Percentiles rank a stretch among this genome's conserved stretches.
Conservation (phyloP, 2,888 invertebrate species). For the Ommatoiulus sabulosus region DNA sequence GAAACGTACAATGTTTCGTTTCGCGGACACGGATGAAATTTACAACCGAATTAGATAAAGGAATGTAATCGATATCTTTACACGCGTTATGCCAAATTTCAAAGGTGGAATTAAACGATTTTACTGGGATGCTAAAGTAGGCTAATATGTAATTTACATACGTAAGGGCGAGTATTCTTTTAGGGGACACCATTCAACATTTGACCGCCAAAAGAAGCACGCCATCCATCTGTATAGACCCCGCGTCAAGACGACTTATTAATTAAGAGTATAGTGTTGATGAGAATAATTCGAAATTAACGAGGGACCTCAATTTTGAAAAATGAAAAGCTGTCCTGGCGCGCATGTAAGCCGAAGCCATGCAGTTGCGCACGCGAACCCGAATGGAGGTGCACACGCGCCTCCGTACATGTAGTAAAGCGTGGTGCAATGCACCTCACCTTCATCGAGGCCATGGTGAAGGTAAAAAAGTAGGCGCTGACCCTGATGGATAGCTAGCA, state of each 20-base stretch:
- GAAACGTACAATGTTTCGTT: not conserved
- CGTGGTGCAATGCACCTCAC: slow-evolving; percentile 24
- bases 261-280: not conserved
- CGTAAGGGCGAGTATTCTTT: no score
- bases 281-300: slow-evolving; percentile 30
- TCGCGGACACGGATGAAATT: no score
- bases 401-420: not conserved
- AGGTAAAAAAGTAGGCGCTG: not conserved
- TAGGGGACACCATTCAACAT: not conserved
- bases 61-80: no score
- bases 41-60: no score
- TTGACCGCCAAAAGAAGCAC: not conserved
- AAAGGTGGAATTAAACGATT: no score
- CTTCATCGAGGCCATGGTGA: slow-evolving; percentile 18
- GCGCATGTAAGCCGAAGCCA: not conserved
- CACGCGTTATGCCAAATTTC: no score
- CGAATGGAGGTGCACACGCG: not conserved
- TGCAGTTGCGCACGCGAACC: slow-evolving; percentile 2
- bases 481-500: not conserved
- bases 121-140: no score
- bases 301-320: slow-evolving; percentile 2
- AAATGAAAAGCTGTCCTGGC: not conserved
- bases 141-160: no score
- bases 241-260: not conserved
- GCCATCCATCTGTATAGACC: not conserved